Conservation (phyloP, 2,888 invertebrate genomes). For the Xylota sylvarum region DNA sequence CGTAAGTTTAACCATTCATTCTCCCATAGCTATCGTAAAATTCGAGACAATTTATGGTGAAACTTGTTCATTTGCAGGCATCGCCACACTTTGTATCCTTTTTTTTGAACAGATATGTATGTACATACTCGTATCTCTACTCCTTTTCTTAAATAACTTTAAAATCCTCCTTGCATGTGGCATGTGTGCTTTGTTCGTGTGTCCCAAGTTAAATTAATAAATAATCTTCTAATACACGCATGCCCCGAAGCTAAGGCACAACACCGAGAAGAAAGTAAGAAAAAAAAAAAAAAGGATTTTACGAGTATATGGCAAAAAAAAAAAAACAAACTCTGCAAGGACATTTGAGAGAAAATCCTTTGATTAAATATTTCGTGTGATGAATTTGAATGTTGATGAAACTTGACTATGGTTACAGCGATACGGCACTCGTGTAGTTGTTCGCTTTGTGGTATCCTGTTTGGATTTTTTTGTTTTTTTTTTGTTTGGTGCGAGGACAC, state of each 20-base stretch:
- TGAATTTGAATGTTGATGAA: slow-evolving; percentile 64
- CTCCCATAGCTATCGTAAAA: slow-evolving; percentile 57
- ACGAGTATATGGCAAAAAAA: neutral
- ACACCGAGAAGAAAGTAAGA: no score
- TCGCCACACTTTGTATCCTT: slow-evolving; percentile 39
- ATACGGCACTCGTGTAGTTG: neutral
- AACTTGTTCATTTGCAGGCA: slow-evolving; percentile 57
- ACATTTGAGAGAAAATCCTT: slow-evolving; percentile 57
- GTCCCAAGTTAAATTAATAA: slow-evolving; percentile 54
- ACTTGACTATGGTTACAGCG: slow-evolving; percentile 3
- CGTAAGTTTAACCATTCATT: slow-evolving; percentile 60
- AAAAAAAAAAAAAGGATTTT: slow-evolving; percentile 17
- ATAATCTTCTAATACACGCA: slow-evolving; percentile 60
- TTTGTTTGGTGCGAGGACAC: slow-evolving; percentile 11
- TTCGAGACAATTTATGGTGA: slow-evolving; percentile 59
- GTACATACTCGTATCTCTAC: neutral
- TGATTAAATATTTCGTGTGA: slow-evolving; percentile 74
- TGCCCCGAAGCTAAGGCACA: slow-evolving; percentile 22
- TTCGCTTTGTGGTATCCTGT: neutral
- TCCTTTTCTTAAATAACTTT: slow-evolving; percentile 16
- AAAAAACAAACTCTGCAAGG: slow-evolving; percentile 43
- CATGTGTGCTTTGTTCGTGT: slow-evolving; percentile 56
- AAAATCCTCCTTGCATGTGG: slow-evolving; percentile 29
- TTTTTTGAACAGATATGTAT: neutral
- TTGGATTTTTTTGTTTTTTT: neutral